phyloP scores from a whole-genome alignment of 2,888 invertebrate genomes.

The Melanostoma scalare region DNA sequence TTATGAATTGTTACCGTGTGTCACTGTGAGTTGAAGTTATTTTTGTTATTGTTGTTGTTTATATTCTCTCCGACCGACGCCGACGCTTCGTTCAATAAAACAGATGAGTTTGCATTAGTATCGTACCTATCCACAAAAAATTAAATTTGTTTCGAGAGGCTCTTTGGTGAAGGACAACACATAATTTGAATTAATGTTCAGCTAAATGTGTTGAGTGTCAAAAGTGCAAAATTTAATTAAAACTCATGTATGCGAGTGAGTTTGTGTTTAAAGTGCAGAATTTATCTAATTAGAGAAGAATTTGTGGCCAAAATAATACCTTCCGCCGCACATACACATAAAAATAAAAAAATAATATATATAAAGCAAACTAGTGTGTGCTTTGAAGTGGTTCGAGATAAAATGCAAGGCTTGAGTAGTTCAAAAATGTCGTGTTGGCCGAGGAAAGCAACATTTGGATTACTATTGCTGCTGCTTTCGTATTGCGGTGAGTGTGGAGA shows the following conservation, averaged over 20 bases:
- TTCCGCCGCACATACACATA: constrained; percentile 3
- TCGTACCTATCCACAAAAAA: too few relatives aligned
- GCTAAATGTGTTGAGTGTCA: constrained; percentile 37
- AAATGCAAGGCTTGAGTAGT: constrained; percentile 25
- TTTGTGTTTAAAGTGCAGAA: constrained; percentile 31
- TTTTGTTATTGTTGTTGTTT: constrained; percentile 8
- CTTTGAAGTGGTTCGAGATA: constrained; percentile 13
- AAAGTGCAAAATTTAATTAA: constrained; percentile 50
- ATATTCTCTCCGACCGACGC: too few relatives aligned
- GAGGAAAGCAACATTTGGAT: constrained; percentile 61
- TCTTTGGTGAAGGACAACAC: constrained; percentile 26
- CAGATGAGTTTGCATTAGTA: too few relatives aligned
- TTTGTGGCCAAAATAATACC: constrained; percentile 2
- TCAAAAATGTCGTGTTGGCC: constrained; percentile 48
- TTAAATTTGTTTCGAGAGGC: background rate
- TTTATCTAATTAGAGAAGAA: constrained; percentile 35
- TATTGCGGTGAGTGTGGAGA: constrained; percentile 51
- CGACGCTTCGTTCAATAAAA: too few relatives aligned
- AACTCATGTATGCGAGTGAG: constrained; percentile 20
- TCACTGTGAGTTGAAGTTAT: constrained; percentile 1
- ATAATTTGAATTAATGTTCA: constrained; percentile 3
- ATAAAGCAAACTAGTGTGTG: constrained; percentile 4
- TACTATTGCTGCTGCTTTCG: constrained; percentile 58
- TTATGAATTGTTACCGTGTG: constrained; percentile 28
- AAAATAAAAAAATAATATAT: constrained; percentile 13